phyloP scores from a whole-genome alignment of 2,113 vertebrate species.

The Hystrix brachyura region DNA sequence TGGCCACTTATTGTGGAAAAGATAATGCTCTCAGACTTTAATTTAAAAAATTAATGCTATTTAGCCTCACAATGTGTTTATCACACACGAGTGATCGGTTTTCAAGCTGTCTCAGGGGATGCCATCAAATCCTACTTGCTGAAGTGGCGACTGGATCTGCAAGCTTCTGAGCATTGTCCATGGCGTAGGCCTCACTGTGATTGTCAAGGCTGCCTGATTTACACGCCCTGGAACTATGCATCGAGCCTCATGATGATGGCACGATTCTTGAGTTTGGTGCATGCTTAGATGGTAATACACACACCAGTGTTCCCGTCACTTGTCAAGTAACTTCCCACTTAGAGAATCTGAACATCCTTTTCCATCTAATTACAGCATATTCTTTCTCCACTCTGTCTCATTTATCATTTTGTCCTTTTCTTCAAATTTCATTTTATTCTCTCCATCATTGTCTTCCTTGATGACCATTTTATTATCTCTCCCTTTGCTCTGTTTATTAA shows the following conservation, averaged over 20 bases:
- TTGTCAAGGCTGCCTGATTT: too few relatives aligned
- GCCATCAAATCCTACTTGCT: too few relatives aligned
- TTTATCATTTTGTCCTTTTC: background rate
- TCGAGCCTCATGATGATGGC: too few relatives aligned
- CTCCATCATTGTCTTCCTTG: background rate
- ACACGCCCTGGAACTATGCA: background rate
- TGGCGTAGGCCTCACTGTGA: background rate
- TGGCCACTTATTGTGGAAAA: background rate
- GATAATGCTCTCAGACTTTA: background rate
- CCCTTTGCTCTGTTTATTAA: background rate
- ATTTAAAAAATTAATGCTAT: background rate
- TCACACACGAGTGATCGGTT: background rate
- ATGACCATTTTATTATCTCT: background rate
- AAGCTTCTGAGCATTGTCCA: background rate
- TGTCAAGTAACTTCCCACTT: background rate
- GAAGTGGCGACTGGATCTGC: background rate
- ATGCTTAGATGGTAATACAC: background rate
- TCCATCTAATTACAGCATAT: background rate
- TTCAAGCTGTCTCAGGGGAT: background rate
- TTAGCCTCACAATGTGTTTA: background rate
- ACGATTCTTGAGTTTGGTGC: background rate
- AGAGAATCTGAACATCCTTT: background rate
- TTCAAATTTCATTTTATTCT: background rate
- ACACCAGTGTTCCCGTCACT: background rate
- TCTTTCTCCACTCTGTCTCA: background rate